phyloP scores from a whole-genome alignment of 2,888 invertebrate species.

The Pimpla rufipes region DNA sequence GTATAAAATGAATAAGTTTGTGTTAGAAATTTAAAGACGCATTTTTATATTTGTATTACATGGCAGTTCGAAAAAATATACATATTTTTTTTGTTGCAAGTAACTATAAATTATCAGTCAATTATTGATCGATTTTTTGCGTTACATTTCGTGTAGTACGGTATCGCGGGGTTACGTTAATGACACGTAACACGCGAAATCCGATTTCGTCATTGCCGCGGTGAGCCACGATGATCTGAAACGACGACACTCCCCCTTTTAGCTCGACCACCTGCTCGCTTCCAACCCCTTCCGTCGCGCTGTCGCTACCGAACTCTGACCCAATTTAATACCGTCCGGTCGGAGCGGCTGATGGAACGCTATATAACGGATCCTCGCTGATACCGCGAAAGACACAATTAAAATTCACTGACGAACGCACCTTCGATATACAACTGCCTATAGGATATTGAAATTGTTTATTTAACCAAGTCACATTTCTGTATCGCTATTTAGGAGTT shows the following conservation, averaged over 20 bases:
- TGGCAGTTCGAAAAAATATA: too few relatives aligned
- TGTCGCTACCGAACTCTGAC: constrained; percentile 42
- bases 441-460: background rate
- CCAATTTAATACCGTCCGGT: constrained; percentile 52
- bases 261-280: constrained; percentile 39
- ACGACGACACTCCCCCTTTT: constrained; percentile 14
- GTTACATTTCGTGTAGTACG: background rate
- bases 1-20: too few relatives aligned
- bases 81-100: too few relatives aligned
- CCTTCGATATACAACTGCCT: background rate
- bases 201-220: constrained; percentile 34
- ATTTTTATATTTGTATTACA: too few relatives aligned
- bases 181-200: constrained; percentile 44
- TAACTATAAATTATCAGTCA: background rate
- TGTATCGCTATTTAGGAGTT: background rate
- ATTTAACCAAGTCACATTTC: background rate
- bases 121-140: background rate
- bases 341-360: constrained; percentile 34
- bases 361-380: background rate
- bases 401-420: background rate
- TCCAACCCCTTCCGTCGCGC: constrained; percentile 6
- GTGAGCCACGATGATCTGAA: constrained; percentile 20
- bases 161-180: constrained; percentile 16
- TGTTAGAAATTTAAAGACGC: too few relatives aligned
- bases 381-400: background rate